Conservation (phyloP, 2,113 vertebrate species). For the Melanostigma gelatinosum region DNA sequence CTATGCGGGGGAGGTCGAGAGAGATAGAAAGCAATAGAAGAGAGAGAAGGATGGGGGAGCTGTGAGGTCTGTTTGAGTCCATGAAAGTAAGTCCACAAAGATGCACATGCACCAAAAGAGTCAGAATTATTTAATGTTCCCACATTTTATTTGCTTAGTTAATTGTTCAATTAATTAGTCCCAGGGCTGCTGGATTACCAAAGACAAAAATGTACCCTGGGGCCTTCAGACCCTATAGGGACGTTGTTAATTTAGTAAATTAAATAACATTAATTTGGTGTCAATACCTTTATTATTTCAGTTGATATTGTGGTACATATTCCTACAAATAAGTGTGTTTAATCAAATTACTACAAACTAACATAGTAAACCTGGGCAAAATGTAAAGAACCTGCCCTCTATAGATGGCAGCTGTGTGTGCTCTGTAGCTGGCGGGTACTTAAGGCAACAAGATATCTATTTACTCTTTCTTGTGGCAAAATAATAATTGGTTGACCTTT, state of each 20-base stretch:
- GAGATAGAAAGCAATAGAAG: not conserved
- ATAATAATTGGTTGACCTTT: not conserved
- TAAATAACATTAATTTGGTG: not conserved
- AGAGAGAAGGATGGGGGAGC: not conserved
- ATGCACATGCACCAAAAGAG: not conserved
- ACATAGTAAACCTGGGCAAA: not conserved
- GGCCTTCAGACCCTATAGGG: not conserved
- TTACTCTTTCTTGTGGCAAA: not conserved
- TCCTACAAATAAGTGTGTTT: not conserved
- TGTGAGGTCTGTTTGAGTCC: not conserved
- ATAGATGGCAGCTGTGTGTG: not conserved
- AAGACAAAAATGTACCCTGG: not conserved
- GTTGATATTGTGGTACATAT: not conserved
- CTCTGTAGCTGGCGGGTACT: not conserved
- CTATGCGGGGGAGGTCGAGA: constrained; percentile 58
- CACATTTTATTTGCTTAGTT: not conserved
- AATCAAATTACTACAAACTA: not conserved
- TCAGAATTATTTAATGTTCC: not conserved
- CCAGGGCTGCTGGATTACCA: not conserved
- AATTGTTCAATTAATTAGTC: not conserved
- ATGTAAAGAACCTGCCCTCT: not conserved
- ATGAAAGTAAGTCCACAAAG: not conserved
- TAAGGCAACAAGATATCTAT: not conserved
- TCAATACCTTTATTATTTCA: too few relatives aligned
- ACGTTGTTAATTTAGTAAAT: not conserved